A percentile compares a stretch with the other conserved stretches of the same genome.
Evolutionary conservation across 2,797 vertebrate species (phyloP).

Genomic region (Dromococcyx pavoninus): DNA sequence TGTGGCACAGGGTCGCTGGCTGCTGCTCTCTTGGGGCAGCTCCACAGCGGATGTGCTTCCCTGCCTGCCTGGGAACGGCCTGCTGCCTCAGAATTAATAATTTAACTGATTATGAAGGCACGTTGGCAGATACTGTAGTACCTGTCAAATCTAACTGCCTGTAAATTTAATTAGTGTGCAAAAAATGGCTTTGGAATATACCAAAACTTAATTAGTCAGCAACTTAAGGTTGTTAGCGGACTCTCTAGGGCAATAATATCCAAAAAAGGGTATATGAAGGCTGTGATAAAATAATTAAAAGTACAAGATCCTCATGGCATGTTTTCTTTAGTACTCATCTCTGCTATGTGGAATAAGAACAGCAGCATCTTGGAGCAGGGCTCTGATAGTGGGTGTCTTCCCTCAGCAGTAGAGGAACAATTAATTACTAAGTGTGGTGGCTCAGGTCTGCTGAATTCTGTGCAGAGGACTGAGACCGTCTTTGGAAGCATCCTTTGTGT

Average conservation of each 20-base stretch:
- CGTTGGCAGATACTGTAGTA: constrained; percentile 62
- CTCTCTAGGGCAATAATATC: constrained; percentile 59
- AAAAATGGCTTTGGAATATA: constrained; percentile 55
- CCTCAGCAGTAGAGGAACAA: neutral
- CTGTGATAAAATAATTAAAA: constrained; percentile 67
- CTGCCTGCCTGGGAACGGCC: neutral
- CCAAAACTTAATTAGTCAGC: constrained; percentile 76
- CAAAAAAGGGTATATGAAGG: constrained; percentile 43
- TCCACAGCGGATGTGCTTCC: neutral
- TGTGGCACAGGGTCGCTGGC: neutral
- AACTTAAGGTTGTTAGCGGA: constrained; percentile 67
- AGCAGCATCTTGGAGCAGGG: neutral
- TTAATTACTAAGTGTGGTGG: neutral
- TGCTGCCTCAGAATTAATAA: constrained; percentile 60
- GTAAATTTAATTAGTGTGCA: constrained; percentile 70
- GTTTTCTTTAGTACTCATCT: constrained; percentile 35
- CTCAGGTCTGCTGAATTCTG: neutral
- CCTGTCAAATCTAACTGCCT: constrained; percentile 69
- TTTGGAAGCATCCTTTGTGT: neutral
- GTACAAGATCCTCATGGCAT: neutral
- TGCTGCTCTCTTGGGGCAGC: neutral
- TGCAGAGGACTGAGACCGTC: neutral
- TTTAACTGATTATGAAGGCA: constrained; percentile 62
- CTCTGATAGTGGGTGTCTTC: neutral
- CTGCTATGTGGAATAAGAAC: neutral